Evolutionary conservation across 2,888 invertebrate genomes (phyloP), one percentile per base, ranked within the genome.

Genomic region (Leucoptera coffeella): DNA sequence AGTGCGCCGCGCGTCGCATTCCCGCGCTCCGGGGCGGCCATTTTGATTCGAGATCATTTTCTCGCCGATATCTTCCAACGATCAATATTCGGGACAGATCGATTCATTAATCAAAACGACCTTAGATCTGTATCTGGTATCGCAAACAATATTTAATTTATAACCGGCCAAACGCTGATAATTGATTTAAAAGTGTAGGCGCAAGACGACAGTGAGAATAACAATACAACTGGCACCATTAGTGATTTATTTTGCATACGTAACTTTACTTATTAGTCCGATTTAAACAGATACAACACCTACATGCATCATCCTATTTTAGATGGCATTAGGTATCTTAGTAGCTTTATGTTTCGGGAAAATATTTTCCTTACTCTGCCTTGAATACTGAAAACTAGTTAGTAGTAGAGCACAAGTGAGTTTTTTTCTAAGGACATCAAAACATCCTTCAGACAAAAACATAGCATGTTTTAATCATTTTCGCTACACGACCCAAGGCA

Each of bases 91-190:
- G 45, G 47, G 45, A 56, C 49, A 49, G 47, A 50, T 50, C 47
- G 47, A 55, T 49, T 43, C 54, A 61, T 67, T 61, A 62, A 67
- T 67, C 67, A 67, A 54, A 51, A 43, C 42, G 44, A 47, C 47
- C 49, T 48, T 42, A 56, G 57, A 59, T 59, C 48, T 45, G 50
- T 59, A 64, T 61, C 64, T 35, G 35, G 37, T 54, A 56, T 58
- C 50, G 51, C 52, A 59, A 60, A 60, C 58, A 59, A 47, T 59
- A 54, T 61, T 61, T 60, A 60, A 64, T 62, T 57, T 62, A 64
- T 62, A 50, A 57, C 46, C 40, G 40, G 42, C 45, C 44, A 39
- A n/a, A 39, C 43, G 39, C 40, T 35, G 45, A 54, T 64, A 64
- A 64, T 59, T 62, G 59, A 60, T 60, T 56, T 50, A 46, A 42